These are phyloP conservation scores for Danio kyathit DNA, from an alignment of 2,797 vertebrate genomes.

Conservation along the genomic window DNA sequence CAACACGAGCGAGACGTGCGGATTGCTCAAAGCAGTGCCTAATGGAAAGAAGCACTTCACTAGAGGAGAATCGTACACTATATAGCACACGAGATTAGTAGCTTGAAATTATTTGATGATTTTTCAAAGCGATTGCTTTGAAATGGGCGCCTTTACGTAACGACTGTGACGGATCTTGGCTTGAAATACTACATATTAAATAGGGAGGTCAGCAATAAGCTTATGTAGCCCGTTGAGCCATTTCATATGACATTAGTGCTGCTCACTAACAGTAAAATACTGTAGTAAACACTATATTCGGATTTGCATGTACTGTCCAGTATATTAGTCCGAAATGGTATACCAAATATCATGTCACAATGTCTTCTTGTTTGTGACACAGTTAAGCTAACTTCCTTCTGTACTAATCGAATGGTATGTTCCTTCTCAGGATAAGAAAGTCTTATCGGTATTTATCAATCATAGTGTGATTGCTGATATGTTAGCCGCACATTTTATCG, in stretches of 20 bases:
- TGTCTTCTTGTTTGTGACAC: slow-evolving; percentile 16
- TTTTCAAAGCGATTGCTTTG: slow-evolving; percentile 21
- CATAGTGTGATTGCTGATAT: slow-evolving; percentile 21
- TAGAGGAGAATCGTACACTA: slow-evolving; percentile 8
- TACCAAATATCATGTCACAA: slow-evolving; percentile 35
- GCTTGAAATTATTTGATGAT: background rate
- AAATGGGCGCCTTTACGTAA: slow-evolving; percentile 29
- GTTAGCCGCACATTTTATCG: slow-evolving; percentile 28
- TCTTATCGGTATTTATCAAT: slow-evolving; percentile 34
- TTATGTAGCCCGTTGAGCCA: slow-evolving; percentile 47
- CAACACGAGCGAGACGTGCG: background rate
- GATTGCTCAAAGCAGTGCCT: slow-evolving; percentile 43
- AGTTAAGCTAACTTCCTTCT: slow-evolving; percentile 38
- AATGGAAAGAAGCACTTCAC: slow-evolving; percentile 26
- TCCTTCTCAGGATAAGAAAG: slow-evolving; percentile 46
- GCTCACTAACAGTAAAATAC: slow-evolving; percentile 30
- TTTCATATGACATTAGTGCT: slow-evolving; percentile 41
- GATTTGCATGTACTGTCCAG: slow-evolving; percentile 46
- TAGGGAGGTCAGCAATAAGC: slow-evolving; percentile 51
- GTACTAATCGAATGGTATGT: slow-evolving; percentile 36
- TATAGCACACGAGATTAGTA: slow-evolving; percentile 9
- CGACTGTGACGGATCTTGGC: slow-evolving; percentile 38
- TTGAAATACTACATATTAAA: slow-evolving; percentile 45
- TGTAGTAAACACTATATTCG: slow-evolving; percentile 37
- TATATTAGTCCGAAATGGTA: slow-evolving; percentile 41